Percentiles rank a stretch among this genome's conserved stretches.
These are phyloP conservation scores for Aromia moschata DNA, from an alignment of 2,888 invertebrate species.

Conservation along the genomic window DNA sequence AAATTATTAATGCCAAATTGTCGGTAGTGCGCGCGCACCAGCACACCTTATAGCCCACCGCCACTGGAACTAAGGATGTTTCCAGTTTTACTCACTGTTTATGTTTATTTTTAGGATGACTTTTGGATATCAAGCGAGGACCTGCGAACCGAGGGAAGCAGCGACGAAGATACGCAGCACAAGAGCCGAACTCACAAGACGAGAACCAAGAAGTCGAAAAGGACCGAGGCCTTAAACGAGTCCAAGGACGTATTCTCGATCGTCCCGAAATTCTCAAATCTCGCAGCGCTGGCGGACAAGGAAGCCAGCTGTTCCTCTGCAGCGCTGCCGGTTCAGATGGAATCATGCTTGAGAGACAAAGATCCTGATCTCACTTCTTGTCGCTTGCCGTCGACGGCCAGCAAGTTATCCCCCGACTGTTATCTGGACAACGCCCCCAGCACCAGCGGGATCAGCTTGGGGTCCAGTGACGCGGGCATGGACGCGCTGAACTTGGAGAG, in stretches of 20 bases:
- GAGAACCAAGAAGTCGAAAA: slow-evolving; percentile 7
- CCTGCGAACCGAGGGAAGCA: slow-evolving; percentile 62
- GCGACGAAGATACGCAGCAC: slow-evolving; percentile 52
- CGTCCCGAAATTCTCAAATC: neutral
- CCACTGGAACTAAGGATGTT: no score
- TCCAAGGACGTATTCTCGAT: neutral
- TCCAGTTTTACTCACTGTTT: no score
- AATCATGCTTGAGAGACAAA: neutral
- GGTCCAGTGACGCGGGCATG: slow-evolving; percentile 13
- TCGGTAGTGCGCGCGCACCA: no score
- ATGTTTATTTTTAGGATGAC: slow-evolving; percentile 52
- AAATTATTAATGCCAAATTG: no score
- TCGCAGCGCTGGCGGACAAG: neutral
- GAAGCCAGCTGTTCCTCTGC: neutral
- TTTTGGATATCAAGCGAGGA: slow-evolving; percentile 63
- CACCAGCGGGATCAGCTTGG: slow-evolving; percentile 14
- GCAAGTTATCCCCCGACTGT: neutral
- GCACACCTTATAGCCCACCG: no score
- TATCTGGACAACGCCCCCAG: slow-evolving; percentile 5
- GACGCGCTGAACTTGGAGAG: slow-evolving; percentile 35
- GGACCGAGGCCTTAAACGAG: neutral
- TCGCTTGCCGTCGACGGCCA: neutral
- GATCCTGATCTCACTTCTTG: neutral
- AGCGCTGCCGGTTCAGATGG: neutral
- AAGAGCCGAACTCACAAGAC: slow-evolving; percentile 2